Evolutionary conservation across 2,888 invertebrate species (phyloP).

Genomic region (Aphrophora alni): DNA sequence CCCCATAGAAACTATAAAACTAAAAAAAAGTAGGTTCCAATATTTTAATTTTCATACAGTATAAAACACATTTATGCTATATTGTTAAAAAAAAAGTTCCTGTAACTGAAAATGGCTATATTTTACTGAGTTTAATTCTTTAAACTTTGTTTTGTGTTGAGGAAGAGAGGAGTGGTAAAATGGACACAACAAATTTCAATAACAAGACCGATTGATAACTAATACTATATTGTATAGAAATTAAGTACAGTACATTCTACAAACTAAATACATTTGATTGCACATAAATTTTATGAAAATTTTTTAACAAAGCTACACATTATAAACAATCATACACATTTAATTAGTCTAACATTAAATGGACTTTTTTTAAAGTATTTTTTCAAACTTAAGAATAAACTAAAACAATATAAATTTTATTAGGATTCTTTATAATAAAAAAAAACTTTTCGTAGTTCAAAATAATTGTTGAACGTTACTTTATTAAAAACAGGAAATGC

Average conservation of each 20-base stretch:
- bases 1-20: no score
- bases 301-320: not conserved
- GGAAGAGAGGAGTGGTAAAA: conserved; percentile 14
- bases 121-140: not conserved
- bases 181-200: conserved; percentile 36
- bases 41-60: no score
- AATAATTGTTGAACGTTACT: no score
- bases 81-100: no score
- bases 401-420: not conserved
- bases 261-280: not conserved
- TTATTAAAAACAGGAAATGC: not conserved
- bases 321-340: not conserved
- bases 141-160: not conserved
- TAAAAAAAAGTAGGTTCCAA: no score
- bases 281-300: not conserved
- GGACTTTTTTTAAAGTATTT: not conserved
- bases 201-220: conserved; percentile 11
- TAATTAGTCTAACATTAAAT: not conserved
- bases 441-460: not conserved
- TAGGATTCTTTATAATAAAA: not conserved
- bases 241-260: not conserved
- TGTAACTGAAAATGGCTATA: no score
- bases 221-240: not conserved
- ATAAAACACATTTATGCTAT: no score
- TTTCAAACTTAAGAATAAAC: not conserved